Evolutionary conservation across 2,113 vertebrate genomes (phyloP).

Genomic region (Echinops telfairi): DNA sequence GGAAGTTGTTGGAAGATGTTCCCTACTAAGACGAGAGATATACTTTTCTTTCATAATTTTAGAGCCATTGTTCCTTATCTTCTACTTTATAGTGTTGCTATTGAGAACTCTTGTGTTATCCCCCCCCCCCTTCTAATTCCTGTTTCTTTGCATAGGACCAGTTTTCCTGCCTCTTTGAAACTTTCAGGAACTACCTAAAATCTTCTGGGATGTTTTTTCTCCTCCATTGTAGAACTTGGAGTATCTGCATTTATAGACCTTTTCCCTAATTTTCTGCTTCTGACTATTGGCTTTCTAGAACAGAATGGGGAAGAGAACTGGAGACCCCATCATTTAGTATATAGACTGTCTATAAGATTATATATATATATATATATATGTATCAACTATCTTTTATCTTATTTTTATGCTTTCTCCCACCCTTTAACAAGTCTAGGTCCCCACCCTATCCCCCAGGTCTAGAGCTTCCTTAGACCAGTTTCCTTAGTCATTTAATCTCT

Average conservation of each 20-base stretch:
- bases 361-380: too few relatives aligned
- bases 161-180: background rate
- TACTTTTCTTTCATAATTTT: conserved; percentile 3
- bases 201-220: background rate
- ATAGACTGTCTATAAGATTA: background rate
- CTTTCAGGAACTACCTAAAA: conserved; percentile 9
- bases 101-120: background rate
- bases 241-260: background rate
- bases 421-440: background rate
- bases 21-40: background rate
- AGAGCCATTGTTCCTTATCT: background rate
- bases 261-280: background rate
- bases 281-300: conserved; percentile 4
- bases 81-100: background rate
- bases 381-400: background rate
- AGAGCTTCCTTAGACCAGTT: background rate
- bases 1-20: background rate
- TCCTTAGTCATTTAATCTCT: too few relatives aligned
- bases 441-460: too few relatives aligned
- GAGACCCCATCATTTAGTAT: background rate
- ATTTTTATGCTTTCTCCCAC: background rate
- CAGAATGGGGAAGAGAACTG: background rate
- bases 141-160: background rate
- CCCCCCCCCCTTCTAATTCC: background rate
- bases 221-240: background rate